Conservation (phyloP, 1,140 invertebrate genomes). For the Camponotus pennsylvanicus region DNA sequence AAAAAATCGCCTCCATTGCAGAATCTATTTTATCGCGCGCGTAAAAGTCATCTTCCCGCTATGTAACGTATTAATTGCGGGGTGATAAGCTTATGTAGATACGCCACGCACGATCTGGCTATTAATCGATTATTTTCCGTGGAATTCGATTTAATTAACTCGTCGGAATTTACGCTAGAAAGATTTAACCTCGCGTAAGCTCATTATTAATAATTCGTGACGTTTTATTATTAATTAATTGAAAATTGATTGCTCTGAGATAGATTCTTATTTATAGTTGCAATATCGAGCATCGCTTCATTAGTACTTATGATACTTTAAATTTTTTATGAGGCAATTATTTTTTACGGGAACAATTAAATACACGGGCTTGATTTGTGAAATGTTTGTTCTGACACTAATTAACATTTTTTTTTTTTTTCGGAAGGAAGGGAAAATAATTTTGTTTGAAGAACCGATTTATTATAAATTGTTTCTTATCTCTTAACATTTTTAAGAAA, state of each 20-base stretch:
- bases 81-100: background rate
- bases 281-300: background rate
- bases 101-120: background rate
- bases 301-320: background rate
- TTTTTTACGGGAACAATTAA: too few relatives aligned
- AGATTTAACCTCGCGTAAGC: background rate
- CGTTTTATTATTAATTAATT: background rate
- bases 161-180: background rate
- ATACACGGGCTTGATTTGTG: too few relatives aligned
- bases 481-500: background rate
- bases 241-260: background rate
- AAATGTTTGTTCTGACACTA: background rate
- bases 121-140: background rate
- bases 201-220: background rate
- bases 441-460: background rate
- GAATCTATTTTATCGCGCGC: slow-evolving; percentile 44
- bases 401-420: background rate
- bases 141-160: slow-evolving; percentile 1
- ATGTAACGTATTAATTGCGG: slow-evolving; percentile 31
- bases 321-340: background rate
- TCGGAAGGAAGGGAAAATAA: background rate
- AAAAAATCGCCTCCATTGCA: background rate
- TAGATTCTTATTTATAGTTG: background rate
- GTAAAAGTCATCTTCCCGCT: slow-evolving; percentile 25
- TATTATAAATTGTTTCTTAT: slow-evolving; percentile 2